Base-by-base conservation (phyloP, 2,888 invertebrate species). In the Spisula solida region DNA sequence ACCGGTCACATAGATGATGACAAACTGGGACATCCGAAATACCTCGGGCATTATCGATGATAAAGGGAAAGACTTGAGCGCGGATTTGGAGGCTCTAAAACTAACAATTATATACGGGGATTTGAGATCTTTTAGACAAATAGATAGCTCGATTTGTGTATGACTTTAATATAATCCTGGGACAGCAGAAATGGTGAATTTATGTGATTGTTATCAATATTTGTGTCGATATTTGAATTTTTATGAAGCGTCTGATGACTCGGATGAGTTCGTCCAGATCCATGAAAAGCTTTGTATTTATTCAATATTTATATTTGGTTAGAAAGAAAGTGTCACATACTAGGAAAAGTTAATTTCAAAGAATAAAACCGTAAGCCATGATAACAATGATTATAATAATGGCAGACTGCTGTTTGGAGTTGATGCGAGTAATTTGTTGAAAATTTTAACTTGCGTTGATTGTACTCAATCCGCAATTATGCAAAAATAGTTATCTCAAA, bases 1-100 rank as follows among this genome's bases (percentile, higher is more conserved):
- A 31, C 31, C 80, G 70, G 86, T 90, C 88, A 88, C 51, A 47
- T 80, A 82, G 56, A 90, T 86, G 79, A 90, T 81, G 90, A 90
- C 88, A 70, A 88, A 90, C 79, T 82, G 81, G 56, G 75, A 48
- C 55, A 70, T 81, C 41, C 51, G 84, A 81, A 87, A 86, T 90
- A 80, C 75, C 88, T 75, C 16, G 47, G 41, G 88, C 70, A 84
- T 88, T 88, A 85, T 48, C 29, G 51, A 80, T 80, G 25, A 88
- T 82, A 88, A 88, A 81, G 80, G 87, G 8, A 41, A 31, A 51
- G 81, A 81, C 80, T n/a, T 25, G 47, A n/a, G 60, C 34, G 34
- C 10, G 81, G 83, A 84, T 84, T 82, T 86, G 41, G 25, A 55
- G 55, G 25, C 18, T 55, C 75, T 86, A 82, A 75, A 82, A 41